Evolutionary conservation across 2,113 vertebrate genomes (phyloP).

Genomic region (Synodontis membranacea): DNA sequence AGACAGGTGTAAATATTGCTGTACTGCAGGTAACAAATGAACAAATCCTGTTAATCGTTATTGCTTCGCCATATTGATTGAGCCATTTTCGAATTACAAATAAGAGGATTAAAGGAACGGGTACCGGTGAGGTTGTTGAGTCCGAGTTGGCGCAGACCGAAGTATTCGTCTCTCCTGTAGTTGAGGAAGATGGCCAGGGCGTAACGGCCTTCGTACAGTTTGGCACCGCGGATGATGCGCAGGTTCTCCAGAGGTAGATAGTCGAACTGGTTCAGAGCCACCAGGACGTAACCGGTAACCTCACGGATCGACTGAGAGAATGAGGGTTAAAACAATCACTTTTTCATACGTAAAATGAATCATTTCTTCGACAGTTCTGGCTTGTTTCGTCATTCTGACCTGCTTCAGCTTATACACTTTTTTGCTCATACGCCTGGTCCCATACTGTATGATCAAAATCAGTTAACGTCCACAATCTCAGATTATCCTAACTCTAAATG

Average conservation of each 20-base stretch:
- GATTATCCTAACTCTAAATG: background rate
- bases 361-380: background rate
- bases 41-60: background rate
- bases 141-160: conserved; percentile 90
- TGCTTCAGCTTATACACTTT: background rate
- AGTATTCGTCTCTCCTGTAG: conserved; percentile 90
- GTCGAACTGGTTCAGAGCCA: conserved; percentile 97
- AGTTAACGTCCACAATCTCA: background rate
- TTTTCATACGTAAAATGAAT: background rate
- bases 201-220: conserved; percentile 92
- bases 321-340: background rate
- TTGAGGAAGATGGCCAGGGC: conserved; percentile 93
- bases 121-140: conserved; percentile 92
- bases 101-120: background rate
- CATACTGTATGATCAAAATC: background rate
- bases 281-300: conserved; percentile 95
- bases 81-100: no score
- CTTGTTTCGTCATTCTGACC: background rate
- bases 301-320: conserved; percentile 95
- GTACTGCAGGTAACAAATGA: background rate
- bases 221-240: conserved; percentile 91
- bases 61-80: background rate
- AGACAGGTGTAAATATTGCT: background rate
- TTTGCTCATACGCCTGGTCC: background rate
- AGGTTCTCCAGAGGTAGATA: conserved; percentile 95